Base-by-base conservation (phyloP, 2,797 vertebrate species). In the Microhierax caerulescens region DNA sequence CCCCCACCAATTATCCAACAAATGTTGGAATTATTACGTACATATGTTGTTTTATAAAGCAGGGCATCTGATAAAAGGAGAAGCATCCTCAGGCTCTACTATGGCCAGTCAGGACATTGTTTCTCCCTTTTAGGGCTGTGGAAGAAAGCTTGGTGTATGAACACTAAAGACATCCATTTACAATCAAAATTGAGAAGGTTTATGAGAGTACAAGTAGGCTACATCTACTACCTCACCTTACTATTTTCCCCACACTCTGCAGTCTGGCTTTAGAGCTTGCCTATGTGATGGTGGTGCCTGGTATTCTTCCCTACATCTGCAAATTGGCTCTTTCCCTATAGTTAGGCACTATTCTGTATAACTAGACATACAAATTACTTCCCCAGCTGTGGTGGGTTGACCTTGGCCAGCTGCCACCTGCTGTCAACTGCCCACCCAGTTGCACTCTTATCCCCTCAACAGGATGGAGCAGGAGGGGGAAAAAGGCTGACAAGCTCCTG, bases 401-500 rank as follows among this genome's bases (percentile, higher is more conserved):
- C 12, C 19, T 56, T 73, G 32, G 15, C 32, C 18, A 10, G 19
- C 28, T 67, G 43, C n/a, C 39, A 54, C 32, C 18, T 8, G 19
- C 28, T 67, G 43, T 30, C 39, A 54, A 18, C 1, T 47, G 12
- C 28, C 36, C n/a, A 45, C 30, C 5, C 24, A 48, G 17, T 28
- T 6, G 3, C 11, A n/a, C 15, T 69, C 41, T 64, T 25, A 28
- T 9, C 5, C 11, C 22, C 48, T 60, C 23, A 54, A 28, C 8
- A 47, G 27, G 21, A 39, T 2, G 1, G 11, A 8, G 12, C 17
- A 24, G 3, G 4, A 15, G n/a, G 23, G 32, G 2, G 30, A 59
- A 21, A 53, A 76, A 5, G 14, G 10, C 10, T 36, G 34, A 18
- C 16, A 68, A n/a, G 7, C 18, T 79, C 1, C 1, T 51, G 36